Base-by-base conservation (phyloP, 2,888 invertebrate species). In the Drosophila colorata region DNA sequence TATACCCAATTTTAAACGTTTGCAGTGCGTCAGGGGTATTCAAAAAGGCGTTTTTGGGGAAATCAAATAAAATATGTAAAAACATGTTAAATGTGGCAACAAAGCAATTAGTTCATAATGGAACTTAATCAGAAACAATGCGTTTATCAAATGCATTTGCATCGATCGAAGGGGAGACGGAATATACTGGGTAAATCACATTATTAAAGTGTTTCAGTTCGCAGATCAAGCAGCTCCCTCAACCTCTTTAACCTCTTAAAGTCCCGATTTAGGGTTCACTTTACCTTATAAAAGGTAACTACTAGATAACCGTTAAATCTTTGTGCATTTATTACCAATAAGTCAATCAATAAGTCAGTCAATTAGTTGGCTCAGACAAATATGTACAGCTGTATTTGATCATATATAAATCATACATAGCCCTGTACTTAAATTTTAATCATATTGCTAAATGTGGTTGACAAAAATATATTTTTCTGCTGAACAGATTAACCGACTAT, bases 71-170 rank as follows among this genome's bases (percentile, higher is more conserved):
- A 51, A 41, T 51, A 51, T 58, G 48, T 46, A 13, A 48, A 40
- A 37, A 33, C 38, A 44, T 40, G 25, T 56, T 49, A 44, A 66
- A 40, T 28, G 20, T 37, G 40, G 31, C 47, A 18, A 28, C 16
- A 57, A 57, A 14, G 1, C 40, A 48, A 7, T 52, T 46, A 13
- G 52, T 49, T 44, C 2, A 46, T 37, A 68, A 58, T 55, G 25
- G 28, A 58, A 44, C 49, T 44, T 68, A 67, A 68, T 61, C 56
- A 44, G 5, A 28, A 55, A 53, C 70, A 70, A 69, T 55, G 49
- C 59, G 28, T 46, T 68, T 59, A 69, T 67, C 59, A 51, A 61
- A 35, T 23, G 43, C 48, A 49, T 49, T 70, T 41, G 18, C 16
- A 41, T 40, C 8, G 25, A 41, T 40, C 8, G 25, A 64, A 5